Conservation (phyloP, 2,797 vertebrate species). For the Rhinella marina region DNA sequence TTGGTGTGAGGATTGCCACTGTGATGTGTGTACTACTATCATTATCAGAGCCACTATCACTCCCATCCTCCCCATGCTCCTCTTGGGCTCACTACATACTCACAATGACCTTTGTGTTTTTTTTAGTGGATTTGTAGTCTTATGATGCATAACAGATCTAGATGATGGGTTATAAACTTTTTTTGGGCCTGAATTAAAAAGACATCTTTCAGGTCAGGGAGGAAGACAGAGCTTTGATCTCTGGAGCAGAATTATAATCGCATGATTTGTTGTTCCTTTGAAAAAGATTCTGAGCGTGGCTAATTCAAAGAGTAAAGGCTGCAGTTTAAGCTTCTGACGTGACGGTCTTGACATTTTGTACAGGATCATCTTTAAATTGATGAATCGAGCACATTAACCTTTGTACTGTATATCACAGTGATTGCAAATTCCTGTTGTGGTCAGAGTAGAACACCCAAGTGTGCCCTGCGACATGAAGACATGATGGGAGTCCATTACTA, state of each 20-base stretch:
- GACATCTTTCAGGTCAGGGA: slow-evolving; percentile 9
- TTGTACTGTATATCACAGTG: slow-evolving; percentile 39
- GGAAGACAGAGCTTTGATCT: slow-evolving; percentile 36
- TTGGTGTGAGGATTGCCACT: no score
- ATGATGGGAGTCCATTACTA: neutral
- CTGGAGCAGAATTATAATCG: slow-evolving; percentile 25
- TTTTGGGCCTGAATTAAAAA: slow-evolving; percentile 1
- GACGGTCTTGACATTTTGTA: slow-evolving; percentile 35
- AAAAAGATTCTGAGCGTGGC: slow-evolving; percentile 11
- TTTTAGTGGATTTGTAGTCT: neutral
- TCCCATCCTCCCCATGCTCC: no score
- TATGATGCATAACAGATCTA: neutral
- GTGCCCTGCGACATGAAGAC: neutral
- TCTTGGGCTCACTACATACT: no score
- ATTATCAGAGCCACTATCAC: no score
- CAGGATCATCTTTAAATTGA: slow-evolving; percentile 43
- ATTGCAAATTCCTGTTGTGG: neutral
- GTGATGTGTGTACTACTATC: no score
- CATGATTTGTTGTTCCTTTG: slow-evolving; percentile 49
- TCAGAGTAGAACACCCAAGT: neutral
- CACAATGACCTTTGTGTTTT: neutral
- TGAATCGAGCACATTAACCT: slow-evolving; percentile 39
- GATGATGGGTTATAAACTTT: neutral
- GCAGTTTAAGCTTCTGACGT: slow-evolving; percentile 19
- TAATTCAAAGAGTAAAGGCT: slow-evolving; percentile 29